Conservation (phyloP, 2,888 invertebrate species). For the Euphydryas editha region DNA sequence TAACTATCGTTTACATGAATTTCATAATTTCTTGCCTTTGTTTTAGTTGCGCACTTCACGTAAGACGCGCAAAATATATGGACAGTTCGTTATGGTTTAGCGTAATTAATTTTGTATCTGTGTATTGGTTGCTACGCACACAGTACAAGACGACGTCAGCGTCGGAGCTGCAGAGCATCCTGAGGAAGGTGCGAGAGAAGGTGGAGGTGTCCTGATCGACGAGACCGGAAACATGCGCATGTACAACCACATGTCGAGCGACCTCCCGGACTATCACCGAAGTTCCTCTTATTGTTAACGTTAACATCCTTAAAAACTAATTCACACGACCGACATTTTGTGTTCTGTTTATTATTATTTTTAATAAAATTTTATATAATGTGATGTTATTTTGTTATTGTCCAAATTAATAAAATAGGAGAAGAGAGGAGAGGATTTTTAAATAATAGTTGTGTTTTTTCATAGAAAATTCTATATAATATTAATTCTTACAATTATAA, state of each 20-base stretch:
- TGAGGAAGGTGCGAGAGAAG: constrained; percentile 89
- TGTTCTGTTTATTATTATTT: background rate
- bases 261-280: constrained; percentile 25
- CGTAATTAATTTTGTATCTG: constrained; percentile 26
- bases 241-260: background rate
- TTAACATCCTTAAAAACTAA: constrained; percentile 31
- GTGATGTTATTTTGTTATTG: no score
- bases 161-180: constrained; percentile 89
- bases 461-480: constrained; percentile 29
- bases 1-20: no score
- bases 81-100: no score
- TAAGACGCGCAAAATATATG: no score
- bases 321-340: no score
- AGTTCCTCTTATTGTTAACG: constrained; percentile 38
- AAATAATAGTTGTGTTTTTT: constrained; percentile 1
- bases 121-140: constrained; percentile 39
- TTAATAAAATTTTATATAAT: background rate
- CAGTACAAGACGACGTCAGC: constrained; percentile 91
- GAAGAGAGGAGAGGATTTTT: background rate
- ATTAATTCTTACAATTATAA: constrained; percentile 34
- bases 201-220: constrained; percentile 80
- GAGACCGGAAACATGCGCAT: background rate
- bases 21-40: no score
- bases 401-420: background rate
- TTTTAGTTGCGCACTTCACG: no score